Evolutionary conservation across 2,888 invertebrate species (phyloP).

Genomic region (Lithophane socia): DNA sequence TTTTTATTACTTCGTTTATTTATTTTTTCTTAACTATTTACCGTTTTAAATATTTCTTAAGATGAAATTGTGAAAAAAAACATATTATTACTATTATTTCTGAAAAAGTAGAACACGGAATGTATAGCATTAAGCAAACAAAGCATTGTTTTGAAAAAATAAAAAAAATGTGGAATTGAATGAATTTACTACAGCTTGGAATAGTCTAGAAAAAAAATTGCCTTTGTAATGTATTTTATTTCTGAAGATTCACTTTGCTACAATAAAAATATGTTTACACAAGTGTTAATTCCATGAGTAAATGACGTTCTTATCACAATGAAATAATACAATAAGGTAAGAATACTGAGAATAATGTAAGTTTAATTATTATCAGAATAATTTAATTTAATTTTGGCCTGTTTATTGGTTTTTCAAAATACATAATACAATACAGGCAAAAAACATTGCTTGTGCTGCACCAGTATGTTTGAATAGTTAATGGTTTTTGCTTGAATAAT

Average conservation of each 20-base stretch:
- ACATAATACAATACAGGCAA: neutral
- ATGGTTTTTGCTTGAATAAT: neutral
- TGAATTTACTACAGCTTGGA: neutral
- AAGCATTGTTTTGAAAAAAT: neutral
- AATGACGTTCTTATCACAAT: neutral
- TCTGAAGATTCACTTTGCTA: neutral
- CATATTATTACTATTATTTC: too few relatives aligned
- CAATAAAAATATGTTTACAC: constrained; percentile 6
- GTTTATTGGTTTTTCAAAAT: neutral
- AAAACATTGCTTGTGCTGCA: neutral
- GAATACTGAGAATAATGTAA: neutral
- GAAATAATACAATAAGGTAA: neutral
- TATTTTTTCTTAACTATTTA: too few relatives aligned
- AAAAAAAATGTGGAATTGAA: neutral
- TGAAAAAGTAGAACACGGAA: neutral
- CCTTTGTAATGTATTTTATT: neutral
- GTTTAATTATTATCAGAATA: neutral
- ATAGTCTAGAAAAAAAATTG: neutral
- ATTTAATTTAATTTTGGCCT: too few relatives aligned
- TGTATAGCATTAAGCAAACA: neutral
- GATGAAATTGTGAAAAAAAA: too few relatives aligned
- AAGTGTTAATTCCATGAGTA: neutral
- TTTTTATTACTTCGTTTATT: too few relatives aligned
- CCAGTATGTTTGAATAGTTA: too few relatives aligned
- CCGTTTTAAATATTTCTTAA: too few relatives aligned